Percentiles rank a stretch among this genome's conserved stretches.
Evolutionary conservation across 2,113 vertebrate genomes (phyloP).

Genomic region (Serinus canaria): DNA sequence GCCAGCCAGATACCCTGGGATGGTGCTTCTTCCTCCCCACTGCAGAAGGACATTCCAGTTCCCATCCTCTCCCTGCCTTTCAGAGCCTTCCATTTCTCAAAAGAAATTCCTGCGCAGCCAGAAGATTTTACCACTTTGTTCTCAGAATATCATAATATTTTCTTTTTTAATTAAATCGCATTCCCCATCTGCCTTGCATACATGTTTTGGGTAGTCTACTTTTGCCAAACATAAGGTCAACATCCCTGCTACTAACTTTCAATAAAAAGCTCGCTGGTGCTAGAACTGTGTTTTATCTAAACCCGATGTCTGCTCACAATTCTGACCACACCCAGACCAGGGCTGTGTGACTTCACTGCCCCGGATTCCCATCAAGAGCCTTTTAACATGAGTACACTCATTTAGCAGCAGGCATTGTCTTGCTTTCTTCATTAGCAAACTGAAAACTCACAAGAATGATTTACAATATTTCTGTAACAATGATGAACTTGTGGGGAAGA

Average conservation of each 20-base stretch:
- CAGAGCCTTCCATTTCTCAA: slow-evolving; percentile 26
- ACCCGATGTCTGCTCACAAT: slow-evolving; percentile 40
- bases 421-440: slow-evolving; percentile 38
- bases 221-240: slow-evolving; percentile 68
- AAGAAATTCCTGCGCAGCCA: slow-evolving; percentile 18
- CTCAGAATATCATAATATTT: slow-evolving; percentile 47
- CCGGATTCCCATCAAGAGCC: slow-evolving; percentile 14
- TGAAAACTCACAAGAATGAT: not conserved
- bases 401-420: slow-evolving; percentile 21
- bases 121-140: slow-evolving; percentile 51
- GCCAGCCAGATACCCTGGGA: not conserved
- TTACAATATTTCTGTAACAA: not conserved
- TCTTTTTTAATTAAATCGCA: slow-evolving; percentile 39
- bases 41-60: fast-evolving
- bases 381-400: not conserved
- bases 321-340: slow-evolving; percentile 30
- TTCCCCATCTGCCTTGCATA: slow-evolving; percentile 61
- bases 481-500: not conserved
- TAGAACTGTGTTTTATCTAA: slow-evolving; percentile 38
- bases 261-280: slow-evolving; percentile 1
- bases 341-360: slow-evolving; percentile 25
- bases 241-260: slow-evolving; percentile 43
- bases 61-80: not conserved
- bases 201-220: slow-evolving; percentile 12
- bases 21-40: not conserved